These are phyloP conservation scores for Trichomycterus rosablanca DNA, from an alignment of 2,113 vertebrate genomes.

Conservation along the genomic window DNA sequence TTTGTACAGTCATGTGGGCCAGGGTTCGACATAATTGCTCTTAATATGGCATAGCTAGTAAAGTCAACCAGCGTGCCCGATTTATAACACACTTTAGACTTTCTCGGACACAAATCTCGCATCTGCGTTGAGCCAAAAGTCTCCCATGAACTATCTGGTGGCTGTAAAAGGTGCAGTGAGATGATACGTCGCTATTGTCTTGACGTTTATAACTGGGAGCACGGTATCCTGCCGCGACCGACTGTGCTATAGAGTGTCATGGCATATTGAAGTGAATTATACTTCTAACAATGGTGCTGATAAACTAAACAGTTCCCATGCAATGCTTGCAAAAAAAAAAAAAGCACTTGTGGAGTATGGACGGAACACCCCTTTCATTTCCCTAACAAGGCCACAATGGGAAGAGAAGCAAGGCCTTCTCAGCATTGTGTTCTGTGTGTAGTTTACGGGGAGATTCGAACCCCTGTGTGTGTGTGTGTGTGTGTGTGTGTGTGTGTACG, in stretches of 20 bases:
- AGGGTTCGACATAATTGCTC: no score
- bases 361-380: slow-evolving; percentile 60
- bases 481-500: not conserved
- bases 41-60: no score
- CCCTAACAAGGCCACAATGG: slow-evolving; percentile 61
- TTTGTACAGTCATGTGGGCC: no score
- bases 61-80: no score
- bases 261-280: slow-evolving; percentile 41
- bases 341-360: slow-evolving; percentile 41
- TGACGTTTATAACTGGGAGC: slow-evolving; percentile 27
- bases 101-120: no score
- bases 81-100: no score
- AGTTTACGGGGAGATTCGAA: slow-evolving; percentile 25
- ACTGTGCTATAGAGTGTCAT: slow-evolving; percentile 31
- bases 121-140: slow-evolving; percentile 17
- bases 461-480: slow-evolving; percentile 24
- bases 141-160: slow-evolving; percentile 16
- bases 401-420: slow-evolving; percentile 63
- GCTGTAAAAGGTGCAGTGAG: not conserved
- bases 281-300: slow-evolving; percentile 44
- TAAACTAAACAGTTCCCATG: slow-evolving; percentile 47
- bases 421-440: slow-evolving; percentile 60
- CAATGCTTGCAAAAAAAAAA: slow-evolving; percentile 30
- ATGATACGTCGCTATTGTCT: slow-evolving; percentile 36
- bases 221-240: slow-evolving; percentile 33